Base-by-base conservation (phyloP, 2,888 invertebrate species). In the Drosophila rubida region DNA sequence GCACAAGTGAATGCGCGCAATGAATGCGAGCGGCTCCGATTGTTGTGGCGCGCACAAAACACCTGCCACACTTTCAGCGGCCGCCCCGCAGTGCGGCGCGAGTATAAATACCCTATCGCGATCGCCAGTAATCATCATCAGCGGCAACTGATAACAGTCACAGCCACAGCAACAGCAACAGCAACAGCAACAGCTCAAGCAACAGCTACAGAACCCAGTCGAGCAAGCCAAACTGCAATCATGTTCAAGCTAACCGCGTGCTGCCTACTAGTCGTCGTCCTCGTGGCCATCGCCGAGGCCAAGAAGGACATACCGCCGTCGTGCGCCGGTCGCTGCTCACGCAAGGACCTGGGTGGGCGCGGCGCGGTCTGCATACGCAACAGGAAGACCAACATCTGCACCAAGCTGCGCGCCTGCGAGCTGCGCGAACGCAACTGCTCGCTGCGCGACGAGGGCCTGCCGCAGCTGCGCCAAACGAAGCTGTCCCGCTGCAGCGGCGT, bases 381-480 rank as follows among this genome's bases (percentile, higher is more conserved):
- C 25, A 32, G 45, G 1, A 49, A 37, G 0, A 69, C 60, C 13
- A 69, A 77, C 16, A 39, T 44, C 9, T 89, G 83, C 67, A 75
- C 78, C 62, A 78, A 72, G 41, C 46, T 78, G n/a, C 61, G 66
- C 0, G 61, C 79, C 14, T 90, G 90, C 50, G 66, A 62, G 0
- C 27, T 89, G 11, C 72, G 79, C 2, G 82, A 90, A 37, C 55
- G 73, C 39, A 90, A 90, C 61, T 90, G 90, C 16, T 41, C 32
- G 1, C 58, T 64, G 13, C 54, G 50, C 14, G 45, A 32, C 1
- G 45, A 32, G 5, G 80, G 69, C 11, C 11, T 54, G 48, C 32
- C 46, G 6, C 48, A 42, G 11, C 46, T 60, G 4, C 25, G 8
- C 16, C 3, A 41, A 54, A 68, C 62, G 0, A 53, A 22, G 9